phyloP scores from a whole-genome alignment of 2,797 vertebrate species.

The Mastacembelus armatus region DNA sequence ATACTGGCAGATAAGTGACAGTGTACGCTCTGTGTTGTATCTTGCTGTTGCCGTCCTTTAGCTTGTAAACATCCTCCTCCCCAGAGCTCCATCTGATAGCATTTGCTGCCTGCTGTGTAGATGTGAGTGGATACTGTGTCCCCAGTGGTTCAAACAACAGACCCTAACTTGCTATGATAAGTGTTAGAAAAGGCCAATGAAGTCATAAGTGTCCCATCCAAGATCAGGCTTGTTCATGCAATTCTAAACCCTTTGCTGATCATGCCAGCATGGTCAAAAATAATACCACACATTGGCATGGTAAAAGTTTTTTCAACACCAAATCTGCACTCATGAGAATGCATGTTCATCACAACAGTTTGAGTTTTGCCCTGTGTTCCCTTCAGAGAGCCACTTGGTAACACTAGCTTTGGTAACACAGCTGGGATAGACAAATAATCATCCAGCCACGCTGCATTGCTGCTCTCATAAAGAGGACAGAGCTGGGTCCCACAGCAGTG shows the following conservation, averaged over 20 bases:
- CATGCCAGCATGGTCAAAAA: too few species aligned
- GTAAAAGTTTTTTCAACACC: too few species aligned
- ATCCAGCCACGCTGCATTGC: constrained; percentile 43
- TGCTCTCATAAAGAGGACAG: constrained; percentile 42
- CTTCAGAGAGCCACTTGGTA: constrained; percentile 20
- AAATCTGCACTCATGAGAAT: too few species aligned
- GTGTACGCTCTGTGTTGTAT: not conserved
- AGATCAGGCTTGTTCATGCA: too few species aligned
- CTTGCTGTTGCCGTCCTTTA: constrained; percentile 22
- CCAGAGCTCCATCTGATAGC: constrained; percentile 26
- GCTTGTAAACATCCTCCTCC: constrained; percentile 39
- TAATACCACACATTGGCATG: too few species aligned
- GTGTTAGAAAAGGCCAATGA: not conserved
- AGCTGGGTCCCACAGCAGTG: constrained; percentile 18
- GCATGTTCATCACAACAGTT: too few species aligned
- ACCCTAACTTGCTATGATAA: constrained; percentile 22
- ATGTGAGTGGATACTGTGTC: constrained; percentile 35
- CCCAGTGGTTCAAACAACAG: not conserved
- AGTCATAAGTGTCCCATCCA: not conserved
- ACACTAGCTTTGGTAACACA: constrained; percentile 32
- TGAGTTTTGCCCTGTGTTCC: constrained; percentile 22
- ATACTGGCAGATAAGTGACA: constrained; percentile 1
- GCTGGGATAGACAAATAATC: constrained; percentile 37
- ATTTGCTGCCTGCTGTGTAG: constrained; percentile 31
- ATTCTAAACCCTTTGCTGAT: too few species aligned